Percentiles rank a stretch among this genome's conserved stretches.
Conservation (phyloP, 2,113 vertebrate species). For the Pedionomus torquatus region DNA sequence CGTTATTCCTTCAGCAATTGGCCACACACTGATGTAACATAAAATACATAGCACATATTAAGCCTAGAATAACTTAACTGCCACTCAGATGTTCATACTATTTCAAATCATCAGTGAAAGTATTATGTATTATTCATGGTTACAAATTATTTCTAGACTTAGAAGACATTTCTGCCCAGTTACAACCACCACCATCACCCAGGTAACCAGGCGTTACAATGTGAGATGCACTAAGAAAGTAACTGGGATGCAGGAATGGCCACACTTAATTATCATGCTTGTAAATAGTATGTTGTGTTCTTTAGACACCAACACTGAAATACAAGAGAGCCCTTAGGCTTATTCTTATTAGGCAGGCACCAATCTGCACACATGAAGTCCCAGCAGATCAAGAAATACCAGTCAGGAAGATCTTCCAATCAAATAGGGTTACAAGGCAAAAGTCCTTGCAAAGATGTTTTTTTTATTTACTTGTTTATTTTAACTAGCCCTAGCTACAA, state of each 20-base stretch:
- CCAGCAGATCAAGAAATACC: conserved; percentile 47
- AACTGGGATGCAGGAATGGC: not conserved
- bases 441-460: not conserved
- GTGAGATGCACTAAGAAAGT: not conserved
- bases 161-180: not conserved
- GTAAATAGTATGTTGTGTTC: not conserved
- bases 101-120: not conserved
- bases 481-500: not conserved
- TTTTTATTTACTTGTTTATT: not conserved
- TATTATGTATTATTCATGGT: not conserved
- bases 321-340: not conserved
- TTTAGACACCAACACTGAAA: not conserved
- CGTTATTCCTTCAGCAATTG: not conserved
- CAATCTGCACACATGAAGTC: not conserved
- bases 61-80: not conserved
- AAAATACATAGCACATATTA: not conserved
- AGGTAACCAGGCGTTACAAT: not conserved
- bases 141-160: not conserved
- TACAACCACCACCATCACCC: not conserved
- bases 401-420: not conserved
- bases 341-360: not conserved
- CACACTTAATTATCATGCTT: not conserved
- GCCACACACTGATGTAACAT: not conserved
- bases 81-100: not conserved
- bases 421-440: not conserved